Evolutionary conservation across 2,888 invertebrate species (phyloP), one percentile per base, ranked within the genome.

Genomic region (Pogonocherus hispidulus): DNA sequence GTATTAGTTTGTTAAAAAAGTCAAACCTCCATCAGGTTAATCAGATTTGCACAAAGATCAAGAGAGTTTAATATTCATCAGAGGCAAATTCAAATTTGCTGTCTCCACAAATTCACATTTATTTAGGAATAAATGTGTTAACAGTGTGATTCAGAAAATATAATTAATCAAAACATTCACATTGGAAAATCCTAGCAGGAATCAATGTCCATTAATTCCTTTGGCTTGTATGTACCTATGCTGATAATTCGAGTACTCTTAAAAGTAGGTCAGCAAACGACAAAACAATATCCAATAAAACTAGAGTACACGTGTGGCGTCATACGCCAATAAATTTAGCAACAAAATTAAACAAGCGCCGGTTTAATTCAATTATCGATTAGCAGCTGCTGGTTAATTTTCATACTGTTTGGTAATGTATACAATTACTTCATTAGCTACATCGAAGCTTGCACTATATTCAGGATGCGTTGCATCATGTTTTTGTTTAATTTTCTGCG

Each of bases 251-350:
- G 41, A 57, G 16, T 46, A 41, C 35, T 57, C 44, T 16, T 44
- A 23, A 44, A 57, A 57, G 14, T 44, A 23, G 57, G 57, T 57
- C 46, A 57, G 20, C 22, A 23, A 46, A 57, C 46, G 22, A 18
- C 18, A 44, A 52, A 57, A 46, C 23, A 22, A 16, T 46, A 22
- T 57, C 27, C 11, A 35, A 32, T 52, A 44, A 57, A 57, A 57
- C 44, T 9, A 20, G 22, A 23, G 27, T 14, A 19, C 59, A 47
- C 47, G 47, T 32, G 59, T 14, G n/a, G 18, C 32, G 47, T 18
- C 59, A 27, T 47, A 47, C 18, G 46, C 27, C 59, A 35, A 19
- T 59, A 47, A 46, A 59, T 59, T 59, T 47, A 32, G 47, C 59
- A 47, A 16, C 32, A 19, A 47, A 59, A 47, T 47, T 47, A 59